These are phyloP conservation scores for Norana najaformis DNA, from an alignment of 2,888 invertebrate genomes.

Conservation along the genomic window DNA sequence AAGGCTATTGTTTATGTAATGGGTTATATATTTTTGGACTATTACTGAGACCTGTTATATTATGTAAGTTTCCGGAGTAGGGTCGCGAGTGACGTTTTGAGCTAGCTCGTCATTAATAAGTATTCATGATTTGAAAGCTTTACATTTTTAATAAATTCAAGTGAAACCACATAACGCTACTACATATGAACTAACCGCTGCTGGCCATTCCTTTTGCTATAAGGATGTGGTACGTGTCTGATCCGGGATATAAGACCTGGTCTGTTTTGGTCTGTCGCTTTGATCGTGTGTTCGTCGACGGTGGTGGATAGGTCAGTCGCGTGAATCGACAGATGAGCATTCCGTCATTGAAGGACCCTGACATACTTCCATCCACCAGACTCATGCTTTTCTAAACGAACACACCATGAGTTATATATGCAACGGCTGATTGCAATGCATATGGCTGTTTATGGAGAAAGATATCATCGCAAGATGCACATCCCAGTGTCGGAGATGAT, in stretches of 20 bases:
- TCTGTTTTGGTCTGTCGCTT: not conserved
- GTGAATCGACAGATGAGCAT: conserved; percentile 28
- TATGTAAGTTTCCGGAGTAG: too few species aligned
- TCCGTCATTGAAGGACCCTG: conserved; percentile 8
- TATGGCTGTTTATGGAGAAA: not conserved
- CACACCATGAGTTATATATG: not conserved
- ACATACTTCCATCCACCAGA: conserved; percentile 8
- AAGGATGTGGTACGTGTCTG: not conserved
- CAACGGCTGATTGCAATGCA: not conserved
- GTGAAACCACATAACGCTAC: not conserved
- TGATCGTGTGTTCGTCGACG: not conserved
- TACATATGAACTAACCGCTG: not conserved
- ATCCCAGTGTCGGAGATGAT: too few species aligned
- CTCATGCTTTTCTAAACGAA: conserved; percentile 7
- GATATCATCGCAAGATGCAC: too few species aligned
- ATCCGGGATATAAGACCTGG: not conserved
- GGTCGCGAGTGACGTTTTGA: too few species aligned
- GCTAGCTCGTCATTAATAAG: not conserved
- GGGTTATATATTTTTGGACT: too few species aligned
- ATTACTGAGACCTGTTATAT: too few species aligned
- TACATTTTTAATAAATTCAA: not conserved
- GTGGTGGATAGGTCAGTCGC: not conserved
- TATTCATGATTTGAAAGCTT: not conserved
- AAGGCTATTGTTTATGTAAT: too few species aligned
- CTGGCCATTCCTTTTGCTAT: not conserved